These are phyloP conservation scores for Atlantisia rogersi DNA, from an alignment of 2,113 vertebrate genomes.

Conservation along the genomic window DNA sequence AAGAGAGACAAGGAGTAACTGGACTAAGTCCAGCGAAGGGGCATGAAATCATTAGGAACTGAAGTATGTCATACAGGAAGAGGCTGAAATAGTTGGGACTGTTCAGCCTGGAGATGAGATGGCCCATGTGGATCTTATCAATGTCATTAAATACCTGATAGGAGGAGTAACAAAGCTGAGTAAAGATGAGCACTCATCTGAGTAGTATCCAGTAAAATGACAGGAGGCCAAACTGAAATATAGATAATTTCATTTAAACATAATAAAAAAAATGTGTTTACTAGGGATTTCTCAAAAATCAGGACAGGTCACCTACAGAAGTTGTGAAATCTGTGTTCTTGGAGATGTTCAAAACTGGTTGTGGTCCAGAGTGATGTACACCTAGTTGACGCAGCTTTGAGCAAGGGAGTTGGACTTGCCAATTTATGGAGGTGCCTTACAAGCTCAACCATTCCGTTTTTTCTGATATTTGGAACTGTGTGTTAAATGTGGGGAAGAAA, in stretches of 20 bases:
- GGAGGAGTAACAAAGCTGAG: not conserved
- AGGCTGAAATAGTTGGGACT: not conserved
- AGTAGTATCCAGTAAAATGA: not conserved
- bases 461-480: not conserved
- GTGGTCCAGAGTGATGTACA: accelerated
- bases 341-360: not conserved
- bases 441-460: not conserved
- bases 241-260: not conserved
- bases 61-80: not conserved
- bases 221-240: not conserved
- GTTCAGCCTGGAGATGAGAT: not conserved
- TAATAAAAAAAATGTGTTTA: not conserved
- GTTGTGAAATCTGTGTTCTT: not conserved
- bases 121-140: not conserved
- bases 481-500: not conserved
- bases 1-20: not conserved
- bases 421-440: not conserved
- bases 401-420: not conserved
- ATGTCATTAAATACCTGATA: not conserved
- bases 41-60: not conserved
- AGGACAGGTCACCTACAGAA: not conserved
- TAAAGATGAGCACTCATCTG: not conserved
- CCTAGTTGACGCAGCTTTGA: not conserved
- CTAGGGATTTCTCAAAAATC: not conserved
- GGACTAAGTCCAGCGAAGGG: not conserved